A percentile compares a stretch with the other conserved stretches of the same genome.
Evolutionary conservation across 2,888 invertebrate species (phyloP).

Genomic region (Apotomis turbidana): DNA sequence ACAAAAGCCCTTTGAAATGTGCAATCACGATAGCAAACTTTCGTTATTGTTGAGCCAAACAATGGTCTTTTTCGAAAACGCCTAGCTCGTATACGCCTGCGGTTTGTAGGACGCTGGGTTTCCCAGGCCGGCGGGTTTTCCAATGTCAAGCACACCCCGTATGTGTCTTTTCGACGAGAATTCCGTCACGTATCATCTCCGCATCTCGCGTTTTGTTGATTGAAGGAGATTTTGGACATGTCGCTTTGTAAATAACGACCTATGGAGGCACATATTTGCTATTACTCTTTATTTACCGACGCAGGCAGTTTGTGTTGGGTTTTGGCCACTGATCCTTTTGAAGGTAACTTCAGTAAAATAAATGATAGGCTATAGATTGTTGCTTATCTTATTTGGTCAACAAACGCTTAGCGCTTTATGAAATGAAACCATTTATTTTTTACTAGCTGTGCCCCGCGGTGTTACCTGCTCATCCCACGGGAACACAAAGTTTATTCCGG

Average conservation of each 20-base stretch:
- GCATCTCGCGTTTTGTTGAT: not conserved
- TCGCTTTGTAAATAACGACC: not conserved
- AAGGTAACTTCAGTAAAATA: too few species aligned
- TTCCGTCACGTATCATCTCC: conserved; percentile 28
- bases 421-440: too few species aligned
- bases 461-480: too few species aligned
- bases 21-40: conserved; percentile 4
- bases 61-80: conserved; percentile 17
- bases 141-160: conserved; percentile 39
- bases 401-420: too few species aligned
- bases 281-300: conserved; percentile 8
- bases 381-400: too few species aligned
- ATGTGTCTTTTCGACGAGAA: conserved; percentile 30
- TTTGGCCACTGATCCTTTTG: too few species aligned
- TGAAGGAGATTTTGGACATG: not conserved
- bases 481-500: too few species aligned
- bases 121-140: conserved; percentile 41
- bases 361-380: too few species aligned
- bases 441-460: too few species aligned
- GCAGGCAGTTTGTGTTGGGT: not conserved
- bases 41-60: conserved; percentile 27
- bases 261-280: not conserved
- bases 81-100: conserved; percentile 12
- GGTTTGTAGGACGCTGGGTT: conserved; percentile 41
- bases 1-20: conserved; percentile 15